phyloP scores from a whole-genome alignment of 2,797 vertebrate genomes.

The Chelonia mydas region DNA sequence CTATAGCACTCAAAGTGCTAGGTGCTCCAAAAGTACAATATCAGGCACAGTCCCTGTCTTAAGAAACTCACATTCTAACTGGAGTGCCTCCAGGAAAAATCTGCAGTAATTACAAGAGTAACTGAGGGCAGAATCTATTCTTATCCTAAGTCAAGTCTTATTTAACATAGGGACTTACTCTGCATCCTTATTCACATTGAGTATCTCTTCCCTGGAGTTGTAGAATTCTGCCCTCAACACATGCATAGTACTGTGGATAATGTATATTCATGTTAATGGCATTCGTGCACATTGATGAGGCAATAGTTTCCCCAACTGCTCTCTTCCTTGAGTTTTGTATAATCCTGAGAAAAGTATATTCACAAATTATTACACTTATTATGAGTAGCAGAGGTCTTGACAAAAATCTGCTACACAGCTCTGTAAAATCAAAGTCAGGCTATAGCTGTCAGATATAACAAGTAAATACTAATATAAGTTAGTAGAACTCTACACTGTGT shows the following conservation, averaged over 20 bases:
- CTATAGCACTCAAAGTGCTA: not conserved
- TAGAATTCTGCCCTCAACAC: not conserved
- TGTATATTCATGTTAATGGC: not conserved
- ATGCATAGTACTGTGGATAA: not conserved
- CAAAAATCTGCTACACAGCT: not conserved
- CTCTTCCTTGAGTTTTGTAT: not conserved
- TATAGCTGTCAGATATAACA: not conserved
- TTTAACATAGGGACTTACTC: not conserved
- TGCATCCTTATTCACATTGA: not conserved
- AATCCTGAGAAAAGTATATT: not conserved
- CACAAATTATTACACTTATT: not conserved
- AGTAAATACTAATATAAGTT: not conserved
- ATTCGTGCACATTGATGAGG: not conserved
- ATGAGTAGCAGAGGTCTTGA: not conserved
- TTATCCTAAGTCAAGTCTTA: not conserved
- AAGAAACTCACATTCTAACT: not conserved
- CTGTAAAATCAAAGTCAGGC: not conserved
- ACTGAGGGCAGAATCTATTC: not conserved
- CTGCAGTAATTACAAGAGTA: not conserved
- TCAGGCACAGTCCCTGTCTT: not conserved
- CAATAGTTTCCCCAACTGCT: not conserved
- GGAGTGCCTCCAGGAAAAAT: not conserved
- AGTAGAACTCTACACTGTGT: not conserved
- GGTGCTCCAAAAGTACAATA: not conserved
- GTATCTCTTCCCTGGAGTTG: not conserved